Base-by-base conservation (phyloP, 2,113 vertebrate species). In the Oncorhynchus keta region DNA sequence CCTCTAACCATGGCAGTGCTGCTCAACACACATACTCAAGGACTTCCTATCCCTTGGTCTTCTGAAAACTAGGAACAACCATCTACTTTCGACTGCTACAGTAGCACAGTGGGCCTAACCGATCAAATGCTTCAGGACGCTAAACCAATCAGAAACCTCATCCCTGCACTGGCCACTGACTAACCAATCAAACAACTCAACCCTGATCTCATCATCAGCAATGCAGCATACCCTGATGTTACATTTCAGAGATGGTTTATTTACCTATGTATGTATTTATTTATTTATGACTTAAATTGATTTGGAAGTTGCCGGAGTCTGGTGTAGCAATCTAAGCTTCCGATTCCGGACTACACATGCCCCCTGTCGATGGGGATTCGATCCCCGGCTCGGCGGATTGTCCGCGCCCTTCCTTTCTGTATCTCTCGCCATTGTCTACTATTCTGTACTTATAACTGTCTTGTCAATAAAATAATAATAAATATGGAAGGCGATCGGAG, bases 141-240 rank as follows among this genome's bases (percentile, higher is more conserved):
- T 70, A 73, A 73, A 49, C 73, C 62, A 49, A 74, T 65, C 73
- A 16, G 49, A 28, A 24, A 59, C 64, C 30, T 39, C 74, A 83
- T 84, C 78, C 66, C 78, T 86, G 78, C 81, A 81, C 70, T 79
- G 57, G 78, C 62, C 62, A 9, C 49, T 51, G 51, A 67, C 2
- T 22, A 79, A 74, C 78, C 83, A 79, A 74, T 86, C 67, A 61
- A 49, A 48, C 59, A 55, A 57, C 20, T 61, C 70, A 78, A 32
- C 73, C 68, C 28, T 3, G 5, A 66, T 67, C 20, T n/a, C 55
- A 72, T 65, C 51, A 57, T 28, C 16, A 68, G 22, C 26, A 20
- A 16, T 20, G 57, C 14, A 18, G 22, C 72, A 11, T 35, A 70
- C 35, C 59, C 14, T 61, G 45, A 75, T 66, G 35, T 76, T 59